phyloP scores from a whole-genome alignment of 2,113 vertebrate genomes.

The Anhinga rufa region DNA sequence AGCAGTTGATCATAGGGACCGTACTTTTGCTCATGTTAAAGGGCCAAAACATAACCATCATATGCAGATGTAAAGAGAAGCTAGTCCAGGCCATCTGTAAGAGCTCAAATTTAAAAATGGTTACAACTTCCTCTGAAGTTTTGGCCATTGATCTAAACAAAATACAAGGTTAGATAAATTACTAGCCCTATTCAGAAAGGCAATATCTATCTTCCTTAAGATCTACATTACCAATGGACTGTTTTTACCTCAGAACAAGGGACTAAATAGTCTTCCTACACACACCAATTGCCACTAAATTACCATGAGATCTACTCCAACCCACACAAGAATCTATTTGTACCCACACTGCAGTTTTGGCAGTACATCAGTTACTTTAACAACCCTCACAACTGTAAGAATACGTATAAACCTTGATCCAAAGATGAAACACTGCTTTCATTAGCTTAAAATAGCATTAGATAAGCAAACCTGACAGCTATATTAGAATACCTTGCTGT shows the following conservation, averaged over 20 bases:
- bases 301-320: slow-evolving; percentile 33
- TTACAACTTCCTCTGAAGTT: not conserved
- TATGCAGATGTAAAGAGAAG: not conserved
- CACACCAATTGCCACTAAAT: slow-evolving; percentile 24
- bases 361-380: slow-evolving; percentile 53
- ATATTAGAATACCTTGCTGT: not conserved
- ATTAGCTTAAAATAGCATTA: slow-evolving; percentile 27
- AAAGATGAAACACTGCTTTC: slow-evolving; percentile 26
- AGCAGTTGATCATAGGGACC: not conserved
- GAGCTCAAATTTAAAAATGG: not conserved
- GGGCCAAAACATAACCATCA: accelerated
- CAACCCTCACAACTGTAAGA: slow-evolving; percentile 46
- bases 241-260: not conserved
- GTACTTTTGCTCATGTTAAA: not conserved
- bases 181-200: not conserved
- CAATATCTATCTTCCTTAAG: not conserved
- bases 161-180: not conserved
- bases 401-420: slow-evolving; percentile 13
- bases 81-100: not conserved
- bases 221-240: not conserved
- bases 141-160: not conserved
- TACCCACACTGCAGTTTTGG: slow-evolving; percentile 46
- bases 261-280: slow-evolving; percentile 33
- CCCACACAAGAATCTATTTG: slow-evolving; percentile 51
- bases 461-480: slow-evolving; percentile 20